Evolutionary conservation across 1,140 invertebrate species (phyloP).

Genomic region (Planococcus citri): DNA sequence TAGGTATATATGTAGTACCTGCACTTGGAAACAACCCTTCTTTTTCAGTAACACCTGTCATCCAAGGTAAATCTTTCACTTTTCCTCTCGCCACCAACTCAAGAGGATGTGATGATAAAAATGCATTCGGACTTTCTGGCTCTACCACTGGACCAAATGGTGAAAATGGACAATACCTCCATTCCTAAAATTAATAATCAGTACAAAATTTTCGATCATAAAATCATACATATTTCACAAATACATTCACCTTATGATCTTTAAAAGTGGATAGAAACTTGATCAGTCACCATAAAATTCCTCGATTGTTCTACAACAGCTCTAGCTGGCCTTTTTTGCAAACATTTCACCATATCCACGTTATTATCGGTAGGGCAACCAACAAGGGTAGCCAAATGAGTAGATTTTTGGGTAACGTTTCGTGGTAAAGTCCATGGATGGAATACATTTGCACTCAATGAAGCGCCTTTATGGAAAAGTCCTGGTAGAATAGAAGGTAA

Average conservation of each 20-base stretch:
- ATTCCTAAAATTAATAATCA: constrained; percentile 31
- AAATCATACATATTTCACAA: not conserved
- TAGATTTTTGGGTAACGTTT: constrained; percentile 51
- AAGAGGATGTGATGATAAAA: constrained; percentile 43
- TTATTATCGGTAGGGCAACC: constrained; percentile 49
- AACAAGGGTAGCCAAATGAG: constrained; percentile 46
- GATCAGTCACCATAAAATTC: constrained; percentile 14
- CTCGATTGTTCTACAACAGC: constrained; percentile 35
- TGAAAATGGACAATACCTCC: constrained; percentile 43
- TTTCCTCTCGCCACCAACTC: constrained; percentile 32
- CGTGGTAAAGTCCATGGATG: constrained; percentile 55
- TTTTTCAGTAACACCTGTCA: constrained; percentile 31
- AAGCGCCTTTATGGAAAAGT: constrained; percentile 55
- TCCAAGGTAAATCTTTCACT: constrained; percentile 34
- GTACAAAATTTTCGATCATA: not conserved
- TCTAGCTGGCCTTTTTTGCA: constrained; percentile 46
- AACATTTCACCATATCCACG: constrained; percentile 53
- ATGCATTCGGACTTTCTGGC: constrained; percentile 33
- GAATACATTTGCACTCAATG: constrained; percentile 62
- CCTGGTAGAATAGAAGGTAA: constrained; percentile 32
- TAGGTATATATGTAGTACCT: no score
- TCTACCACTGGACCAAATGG: constrained; percentile 48
- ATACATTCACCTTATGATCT: constrained; percentile 30
- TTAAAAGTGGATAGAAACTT: not conserved
- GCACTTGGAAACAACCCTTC: constrained; percentile 37